Evolutionary conservation across 2,113 vertebrate species (phyloP), one percentile per base, ranked within the genome.

Genomic region (Macquaria australasica): DNA sequence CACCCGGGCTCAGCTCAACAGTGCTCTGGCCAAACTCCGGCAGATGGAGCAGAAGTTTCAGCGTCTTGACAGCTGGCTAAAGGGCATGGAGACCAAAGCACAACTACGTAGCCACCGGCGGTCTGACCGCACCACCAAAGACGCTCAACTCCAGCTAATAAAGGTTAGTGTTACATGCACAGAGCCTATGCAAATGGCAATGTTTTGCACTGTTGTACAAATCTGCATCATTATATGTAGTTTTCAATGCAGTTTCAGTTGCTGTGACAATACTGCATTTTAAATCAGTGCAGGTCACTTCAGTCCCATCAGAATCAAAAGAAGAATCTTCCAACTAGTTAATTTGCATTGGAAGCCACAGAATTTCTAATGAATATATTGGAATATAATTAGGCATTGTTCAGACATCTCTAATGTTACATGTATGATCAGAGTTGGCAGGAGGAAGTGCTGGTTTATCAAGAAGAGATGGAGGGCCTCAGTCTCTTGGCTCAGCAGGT

Each of bases 381-480:
- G 6, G 2, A 59, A 45, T 31, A 45, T 74, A 18, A 60, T 45
- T 9, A 14, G n/a, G 25, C 43, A 8, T 43, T 76, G 12, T 34
- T 37, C 31, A 50, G 25, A 45, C 16, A 59, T 60, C 23, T 62
- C 37, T 81, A 14, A 81, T 55, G 25, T 2, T 70, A 6, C 8
- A 51, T 83, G 2, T 84, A 34, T 67, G 7, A 8, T 59, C 84
- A 99, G 98, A 97, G 96, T 73, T 98, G 97, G 97, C 97, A 98
- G 51, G 97, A 97, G 81, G 98, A 99, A 73, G 96, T 97, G 67
- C 83, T 95, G 48, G 21, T 96, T 1, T 97, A 97, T 87, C 98
- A 97, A 89, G 97, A 97, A 31, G 98, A 99, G 74, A 97, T 99
- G 80, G 98, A 99, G 80, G 97, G 97, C 45, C 96, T 99, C 23